Evolutionary conservation across 2,888 invertebrate genomes (phyloP).

Genomic region (Troglohyphantes excavatus): DNA sequence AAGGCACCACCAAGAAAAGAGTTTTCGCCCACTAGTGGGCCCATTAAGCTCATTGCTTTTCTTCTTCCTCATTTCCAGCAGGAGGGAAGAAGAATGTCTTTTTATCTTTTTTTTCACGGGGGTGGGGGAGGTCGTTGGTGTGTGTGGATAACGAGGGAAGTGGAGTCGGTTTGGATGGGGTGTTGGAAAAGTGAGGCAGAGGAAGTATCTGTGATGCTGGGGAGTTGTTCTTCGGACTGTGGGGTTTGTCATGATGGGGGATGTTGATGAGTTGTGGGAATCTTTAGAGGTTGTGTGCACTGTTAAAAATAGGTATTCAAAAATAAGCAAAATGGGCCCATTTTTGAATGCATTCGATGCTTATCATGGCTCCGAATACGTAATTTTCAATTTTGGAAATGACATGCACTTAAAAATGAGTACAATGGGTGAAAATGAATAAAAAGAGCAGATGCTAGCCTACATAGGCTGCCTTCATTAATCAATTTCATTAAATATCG

Average conservation of each 20-base stretch:
- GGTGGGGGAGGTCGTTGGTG: not conserved
- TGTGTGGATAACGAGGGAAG: slow-evolving; percentile 62
- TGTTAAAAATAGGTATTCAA: too few relatives aligned
- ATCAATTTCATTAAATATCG: too few relatives aligned
- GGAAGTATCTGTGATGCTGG: slow-evolving; percentile 15
- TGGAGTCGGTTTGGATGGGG: slow-evolving; percentile 53
- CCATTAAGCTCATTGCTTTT: slow-evolving; percentile 69
- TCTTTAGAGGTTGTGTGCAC: too few relatives aligned
- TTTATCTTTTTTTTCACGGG: slow-evolving; percentile 3
- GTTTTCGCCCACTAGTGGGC: slow-evolving; percentile 54
- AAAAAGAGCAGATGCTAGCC: too few relatives aligned
- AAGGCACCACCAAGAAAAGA: slow-evolving; percentile 31
- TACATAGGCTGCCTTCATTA: too few relatives aligned
- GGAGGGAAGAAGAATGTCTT: not conserved
- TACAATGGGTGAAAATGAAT: too few relatives aligned
- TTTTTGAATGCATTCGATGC: too few relatives aligned
- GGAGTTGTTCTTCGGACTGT: not conserved
- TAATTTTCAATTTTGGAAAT: too few relatives aligned
- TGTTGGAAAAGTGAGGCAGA: not conserved
- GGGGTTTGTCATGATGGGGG: not conserved
- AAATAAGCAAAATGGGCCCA: too few relatives aligned
- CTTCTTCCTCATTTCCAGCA: not conserved
- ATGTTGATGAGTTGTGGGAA: not conserved
- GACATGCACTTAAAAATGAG: too few relatives aligned
- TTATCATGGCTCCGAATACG: too few relatives aligned